Evolutionary conservation across 2,113 vertebrate genomes (phyloP), one percentile per base, ranked within the genome.

Genomic region (Corythaeola cristata): DNA sequence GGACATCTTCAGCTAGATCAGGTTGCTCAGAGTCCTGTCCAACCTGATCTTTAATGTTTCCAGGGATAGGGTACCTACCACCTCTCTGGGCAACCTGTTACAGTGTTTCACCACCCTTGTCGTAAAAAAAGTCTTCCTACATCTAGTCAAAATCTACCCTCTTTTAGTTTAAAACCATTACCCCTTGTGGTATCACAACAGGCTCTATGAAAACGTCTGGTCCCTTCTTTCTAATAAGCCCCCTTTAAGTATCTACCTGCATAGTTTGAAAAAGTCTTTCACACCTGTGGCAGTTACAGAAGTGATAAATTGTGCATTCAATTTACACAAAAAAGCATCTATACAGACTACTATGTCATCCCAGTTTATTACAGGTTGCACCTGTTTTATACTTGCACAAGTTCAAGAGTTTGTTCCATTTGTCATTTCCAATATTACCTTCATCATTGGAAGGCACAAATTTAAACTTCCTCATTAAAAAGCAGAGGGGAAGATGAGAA

Each of bases 231-330:
- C 53, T 52, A 12, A 26, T 26, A 12, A 52, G 50, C 24, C 50
- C 24, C 50, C 50, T 52, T 52, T 52, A 26, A 52, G 11, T 52
- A 52, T 37, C 49, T 39, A 35, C 35, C 6, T 67, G 21, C 23
- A 15, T 20, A 71, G 50, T 11, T 49, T 75, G 47, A 56, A 37
- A 59, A 73, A 63, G 2, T 15, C n/a, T 35, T 63, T 77, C 21
- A 39, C 9, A 4, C 6, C 3, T 7, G 5, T 32, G 15, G 37
- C 30, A 41, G 6, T 55, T 52, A 66, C 0, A 3, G 33, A 69
- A 58, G 6, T 14, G 22, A 82, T 0, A 62, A 94, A 69, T 1
- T 12, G 5, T 15, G 11, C 5, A 3, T 81, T 78, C 26, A 35
- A 4, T 30, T 52, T 37, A 39, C 28, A 71, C 41, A 77, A 32